Conservation (phyloP, 2,888 invertebrate genomes). For the Phragmatobia fuliginosa region DNA sequence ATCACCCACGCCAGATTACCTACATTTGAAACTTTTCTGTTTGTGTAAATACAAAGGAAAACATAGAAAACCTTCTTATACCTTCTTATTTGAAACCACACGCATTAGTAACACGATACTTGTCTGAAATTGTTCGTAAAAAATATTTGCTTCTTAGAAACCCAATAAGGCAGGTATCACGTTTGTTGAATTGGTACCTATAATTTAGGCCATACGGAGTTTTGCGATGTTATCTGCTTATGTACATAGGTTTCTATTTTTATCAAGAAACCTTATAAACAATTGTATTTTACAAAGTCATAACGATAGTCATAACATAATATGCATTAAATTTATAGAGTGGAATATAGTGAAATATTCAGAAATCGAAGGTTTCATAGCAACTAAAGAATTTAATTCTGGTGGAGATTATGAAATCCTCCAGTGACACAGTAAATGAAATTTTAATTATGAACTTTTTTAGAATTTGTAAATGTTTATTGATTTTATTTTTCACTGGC, state of each 20-base stretch:
- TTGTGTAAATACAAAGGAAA: slow-evolving; percentile 14
- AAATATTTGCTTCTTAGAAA: slow-evolving; percentile 14
- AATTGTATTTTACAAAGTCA: neutral
- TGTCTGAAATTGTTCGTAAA: slow-evolving; percentile 13
- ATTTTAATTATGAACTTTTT: too few species aligned
- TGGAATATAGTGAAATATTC: neutral
- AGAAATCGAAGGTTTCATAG: too few species aligned
- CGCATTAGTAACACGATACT: slow-evolving; percentile 20
- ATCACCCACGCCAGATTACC: slow-evolving; percentile 18
- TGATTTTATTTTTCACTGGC: too few species aligned
- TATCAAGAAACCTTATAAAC: slow-evolving; percentile 1
- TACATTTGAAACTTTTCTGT: slow-evolving; percentile 14
- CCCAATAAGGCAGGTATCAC: slow-evolving; percentile 13
- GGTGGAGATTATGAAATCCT: too few species aligned
- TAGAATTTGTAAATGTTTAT: too few species aligned
- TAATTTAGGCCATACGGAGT: neutral
- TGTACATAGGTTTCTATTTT: neutral
- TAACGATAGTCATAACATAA: too few species aligned
- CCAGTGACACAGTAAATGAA: too few species aligned
- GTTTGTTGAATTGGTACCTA: slow-evolving; percentile 6
- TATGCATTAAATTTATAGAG: neutral
- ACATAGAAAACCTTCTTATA: slow-evolving; percentile 16
- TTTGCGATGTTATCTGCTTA: neutral
- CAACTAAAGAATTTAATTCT: too few species aligned
- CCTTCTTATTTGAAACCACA: slow-evolving; percentile 15